These are phyloP conservation scores for Drepana arcuata DNA, from an alignment of 1,140 invertebrate species.

Conservation along the genomic window DNA sequence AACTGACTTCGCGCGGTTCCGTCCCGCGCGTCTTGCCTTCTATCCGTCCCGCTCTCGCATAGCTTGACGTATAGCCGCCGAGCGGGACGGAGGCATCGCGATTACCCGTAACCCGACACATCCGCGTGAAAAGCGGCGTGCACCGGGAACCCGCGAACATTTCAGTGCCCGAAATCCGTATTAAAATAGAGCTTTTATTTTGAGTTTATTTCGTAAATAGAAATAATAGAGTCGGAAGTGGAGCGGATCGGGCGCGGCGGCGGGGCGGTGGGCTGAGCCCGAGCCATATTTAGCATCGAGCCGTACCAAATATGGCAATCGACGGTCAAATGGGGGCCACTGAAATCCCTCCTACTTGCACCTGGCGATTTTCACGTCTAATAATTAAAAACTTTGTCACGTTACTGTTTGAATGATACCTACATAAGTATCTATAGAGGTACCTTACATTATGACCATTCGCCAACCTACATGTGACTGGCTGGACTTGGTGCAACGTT, in stretches of 20 bases:
- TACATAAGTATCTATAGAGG: conserved; percentile 25
- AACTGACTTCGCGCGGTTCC: conserved; percentile 66
- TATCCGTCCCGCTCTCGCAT: conserved; percentile 45
- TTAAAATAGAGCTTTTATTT: conserved; percentile 71
- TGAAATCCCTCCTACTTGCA: conserved; percentile 76
- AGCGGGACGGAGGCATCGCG: conserved; percentile 30
- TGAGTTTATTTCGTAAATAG: conserved; percentile 70
- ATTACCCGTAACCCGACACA: conserved; percentile 68
- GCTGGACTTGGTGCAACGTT: too few relatives aligned
- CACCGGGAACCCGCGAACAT: conserved; percentile 57
- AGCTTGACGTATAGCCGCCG: conserved; percentile 8
- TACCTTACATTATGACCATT: too few relatives aligned
- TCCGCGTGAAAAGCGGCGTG: conserved; percentile 47
- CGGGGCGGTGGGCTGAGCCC: conserved; percentile 74
- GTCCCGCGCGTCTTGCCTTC: conserved; percentile 51
- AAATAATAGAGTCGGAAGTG: conserved; percentile 72
- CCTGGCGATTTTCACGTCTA: conserved; percentile 69
- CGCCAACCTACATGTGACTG: too few relatives aligned
- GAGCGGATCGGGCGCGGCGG: conserved; percentile 52
- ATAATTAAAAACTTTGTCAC: conserved; percentile 70
- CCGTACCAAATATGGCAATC: conserved; percentile 81
- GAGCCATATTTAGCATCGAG: conserved; percentile 83
- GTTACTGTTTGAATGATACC: conserved; percentile 47
- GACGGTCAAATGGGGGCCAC: conserved; percentile 80
- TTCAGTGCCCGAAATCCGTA: conserved; percentile 62